phyloP scores from a whole-genome alignment of 2,797 vertebrate species.

The Melanotaenia nigrans region DNA sequence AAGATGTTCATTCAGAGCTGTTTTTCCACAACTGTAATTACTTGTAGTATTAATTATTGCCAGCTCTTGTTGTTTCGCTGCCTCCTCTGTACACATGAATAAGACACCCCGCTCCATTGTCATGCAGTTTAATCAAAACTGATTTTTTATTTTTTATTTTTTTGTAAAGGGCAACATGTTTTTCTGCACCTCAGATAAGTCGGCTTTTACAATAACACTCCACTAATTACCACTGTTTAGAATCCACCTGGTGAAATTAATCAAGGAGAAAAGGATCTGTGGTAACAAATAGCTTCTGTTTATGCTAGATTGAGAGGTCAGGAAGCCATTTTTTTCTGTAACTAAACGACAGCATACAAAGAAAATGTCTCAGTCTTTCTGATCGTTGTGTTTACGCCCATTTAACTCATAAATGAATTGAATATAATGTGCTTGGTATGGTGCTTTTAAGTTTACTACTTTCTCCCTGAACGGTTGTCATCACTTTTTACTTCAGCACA shows the following conservation, averaged over 20 bases:
- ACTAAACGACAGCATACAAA: neutral
- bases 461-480: neutral
- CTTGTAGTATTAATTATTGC: constrained; percentile 8
- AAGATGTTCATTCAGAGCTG: neutral
- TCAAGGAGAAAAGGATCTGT: constrained; percentile 7
- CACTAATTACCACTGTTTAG: constrained; percentile 12
- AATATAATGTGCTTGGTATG: neutral
- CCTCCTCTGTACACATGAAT: neutral
- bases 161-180: constrained; percentile 11
- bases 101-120: neutral
- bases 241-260: constrained; percentile 22
- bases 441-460: neutral
- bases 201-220: neutral
- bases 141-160: neutral
- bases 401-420: neutral
- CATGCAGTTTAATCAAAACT: neutral
- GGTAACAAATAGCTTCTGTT: neutral
- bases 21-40: constrained; percentile 7
- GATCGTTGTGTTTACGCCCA: neutral
- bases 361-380: neutral
- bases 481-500: neutral
- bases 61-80: constrained; percentile 10
- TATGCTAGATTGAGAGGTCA: neutral
- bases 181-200: constrained; percentile 15
- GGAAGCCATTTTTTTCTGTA: constrained; percentile 9